Evolutionary conservation across 1,140 invertebrate species (phyloP).

Genomic region (Drosophila prosaltans): DNA sequence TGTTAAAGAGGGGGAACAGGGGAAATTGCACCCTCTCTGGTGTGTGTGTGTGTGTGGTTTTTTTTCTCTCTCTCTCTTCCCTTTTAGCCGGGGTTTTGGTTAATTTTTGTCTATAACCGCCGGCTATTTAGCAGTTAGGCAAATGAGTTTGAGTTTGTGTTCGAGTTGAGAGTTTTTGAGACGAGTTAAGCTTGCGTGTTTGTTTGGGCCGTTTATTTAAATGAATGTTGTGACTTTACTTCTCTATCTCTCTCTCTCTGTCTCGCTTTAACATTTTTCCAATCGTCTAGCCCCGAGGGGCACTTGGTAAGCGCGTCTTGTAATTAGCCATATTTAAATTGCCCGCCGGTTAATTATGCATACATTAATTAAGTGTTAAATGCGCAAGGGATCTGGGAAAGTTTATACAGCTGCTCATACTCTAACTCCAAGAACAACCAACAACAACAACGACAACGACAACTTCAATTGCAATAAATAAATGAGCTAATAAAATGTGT

Average conservation of each 20-base stretch:
- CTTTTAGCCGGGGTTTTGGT: neutral
- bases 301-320: conserved; percentile 38
- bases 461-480: conserved; percentile 36
- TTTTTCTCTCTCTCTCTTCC: neutral
- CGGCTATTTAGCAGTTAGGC: conserved; percentile 59
- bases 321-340: conserved; percentile 72
- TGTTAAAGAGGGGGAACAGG: conserved; percentile 46
- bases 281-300: conserved; percentile 45
- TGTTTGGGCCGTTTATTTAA: conserved; percentile 56
- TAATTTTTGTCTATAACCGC: conserved; percentile 28
- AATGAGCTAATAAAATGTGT: conserved; percentile 43
- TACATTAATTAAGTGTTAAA: conserved; percentile 77
- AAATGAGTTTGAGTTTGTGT: conserved; percentile 51
- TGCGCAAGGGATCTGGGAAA: conserved; percentile 38
- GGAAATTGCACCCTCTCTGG: conserved; percentile 8
- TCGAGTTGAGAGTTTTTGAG: conserved; percentile 20
- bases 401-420: conserved; percentile 42
- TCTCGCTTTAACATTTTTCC: conserved; percentile 35
- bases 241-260: too few relatives aligned
- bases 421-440: neutral
- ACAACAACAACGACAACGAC: conserved; percentile 31
- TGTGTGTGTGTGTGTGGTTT: neutral
- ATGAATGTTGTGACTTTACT: conserved; percentile 33
- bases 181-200: conserved; percentile 53
- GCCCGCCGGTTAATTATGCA: conserved; percentile 62